Percentiles rank a stretch among this genome's conserved stretches.
phyloP scores from a whole-genome alignment of 2,113 vertebrate genomes.

The Monopterus albus region DNA sequence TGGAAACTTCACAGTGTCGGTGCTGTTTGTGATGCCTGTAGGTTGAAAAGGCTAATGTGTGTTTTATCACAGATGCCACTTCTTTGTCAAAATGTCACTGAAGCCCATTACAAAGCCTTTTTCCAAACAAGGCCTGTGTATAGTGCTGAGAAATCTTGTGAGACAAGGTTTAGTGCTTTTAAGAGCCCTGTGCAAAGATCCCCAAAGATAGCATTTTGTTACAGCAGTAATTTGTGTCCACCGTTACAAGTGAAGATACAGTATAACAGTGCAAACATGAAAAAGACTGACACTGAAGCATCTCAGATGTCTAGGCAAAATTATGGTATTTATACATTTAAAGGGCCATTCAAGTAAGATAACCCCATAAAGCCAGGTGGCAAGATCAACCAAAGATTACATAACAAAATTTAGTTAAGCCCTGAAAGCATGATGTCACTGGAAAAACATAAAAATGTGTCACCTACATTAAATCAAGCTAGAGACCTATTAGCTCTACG shows the following conservation, averaged over 20 bases:
- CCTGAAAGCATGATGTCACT: constrained; percentile 3
- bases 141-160: background rate
- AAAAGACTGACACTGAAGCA: constrained; percentile 25
- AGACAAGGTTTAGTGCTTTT: constrained; percentile 43
- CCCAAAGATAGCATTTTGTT: constrained; percentile 38
- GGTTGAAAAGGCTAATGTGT: constrained; percentile 14
- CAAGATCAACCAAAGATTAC: constrained; percentile 13
- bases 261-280: constrained; percentile 49
- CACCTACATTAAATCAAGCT: too few species aligned
- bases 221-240: constrained; percentile 47
- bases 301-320: constrained; percentile 46
- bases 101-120: constrained; percentile 21
- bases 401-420: too few species aligned
- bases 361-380: constrained; percentile 14
- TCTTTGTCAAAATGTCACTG: constrained; percentile 12
- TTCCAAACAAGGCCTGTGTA: constrained; percentile 41
- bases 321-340: constrained; percentile 31
- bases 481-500: too few species aligned
- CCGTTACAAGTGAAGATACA: constrained; percentile 39
- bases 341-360: constrained; percentile 53
- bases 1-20: constrained; percentile 10
- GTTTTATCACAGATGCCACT: constrained; percentile 24
- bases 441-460: background rate
- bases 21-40: constrained; percentile 28
- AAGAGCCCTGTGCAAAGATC: constrained; percentile 33